Evolutionary conservation across 2,888 invertebrate genomes (phyloP), one percentile per base, ranked within the genome.

Genomic region (Agriotes lineatus): DNA sequence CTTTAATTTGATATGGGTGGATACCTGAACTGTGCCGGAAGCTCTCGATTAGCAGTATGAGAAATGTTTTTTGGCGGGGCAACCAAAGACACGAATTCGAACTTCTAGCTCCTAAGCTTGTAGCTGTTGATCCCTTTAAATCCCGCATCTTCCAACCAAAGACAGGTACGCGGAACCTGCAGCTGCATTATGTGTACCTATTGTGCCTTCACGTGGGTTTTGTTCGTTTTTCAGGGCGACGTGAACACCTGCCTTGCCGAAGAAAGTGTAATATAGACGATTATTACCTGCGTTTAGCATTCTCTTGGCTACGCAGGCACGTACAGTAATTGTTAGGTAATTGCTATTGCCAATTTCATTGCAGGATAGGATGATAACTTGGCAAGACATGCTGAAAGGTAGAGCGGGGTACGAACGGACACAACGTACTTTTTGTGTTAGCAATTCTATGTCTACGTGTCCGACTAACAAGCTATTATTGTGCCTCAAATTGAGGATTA

Each of bases 181-280:
- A 22, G 48, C 22, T 48, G 20, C 7, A 48, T 48, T 20, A 12
- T 48, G 48, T 7, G 12, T n/a, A 12, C 12, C 22, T 4, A 48
- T 20, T 48, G 48, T 48, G 22, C 22, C 48, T 12, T 48, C 48
- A 48, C 48, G 25, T 22, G 9, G 25, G 25, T 48, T 20, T 48
- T 48, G 22, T 48, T 48, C 48, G n/a, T 48, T 25, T 48, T 48
- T 48, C 22, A 42, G 6, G n/a, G 6, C 22, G 19, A 25, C 2
- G 1, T 48, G 48, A 48, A 48, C 48, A 48, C 48, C 48, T 48
- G 48, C 48, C 20, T 9, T n/a, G n/a, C 12, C 2, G 22, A 48
- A 48, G 48, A 48, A 48, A 48, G 48, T 25, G 48, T 48, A 48
- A 25, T 48, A 48, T n/a, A 48, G 12, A 10, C 20, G 48, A 48